Percentiles rank a stretch among this genome's conserved stretches.
Evolutionary conservation across 1,140 invertebrate species (phyloP).

Genomic region (Helicorthomorpha holstii): DNA sequence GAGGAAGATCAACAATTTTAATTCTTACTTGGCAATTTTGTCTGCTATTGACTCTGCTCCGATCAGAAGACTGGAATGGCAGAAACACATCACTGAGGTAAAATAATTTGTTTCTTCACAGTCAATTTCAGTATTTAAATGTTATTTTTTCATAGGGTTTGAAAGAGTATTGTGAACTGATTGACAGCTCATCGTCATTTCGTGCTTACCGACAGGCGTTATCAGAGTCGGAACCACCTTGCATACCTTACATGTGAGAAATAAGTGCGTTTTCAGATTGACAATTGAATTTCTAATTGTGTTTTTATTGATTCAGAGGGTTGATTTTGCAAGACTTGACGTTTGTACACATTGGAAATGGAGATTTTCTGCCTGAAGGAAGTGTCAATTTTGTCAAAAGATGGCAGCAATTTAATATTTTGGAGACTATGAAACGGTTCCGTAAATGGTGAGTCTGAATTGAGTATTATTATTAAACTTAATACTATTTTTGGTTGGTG

Average conservation of each 20-base stretch:
- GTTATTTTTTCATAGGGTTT: slow-evolving; percentile 35
- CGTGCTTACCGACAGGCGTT: slow-evolving; percentile 83
- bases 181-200: slow-evolving; percentile 92
- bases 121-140: slow-evolving; percentile 2
- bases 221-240: slow-evolving; percentile 84
- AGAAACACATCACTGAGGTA: slow-evolving; percentile 68
- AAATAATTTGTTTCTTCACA: slow-evolving; percentile 5
- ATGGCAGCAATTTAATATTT: slow-evolving; percentile 95
- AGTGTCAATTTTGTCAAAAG: slow-evolving; percentile 92
- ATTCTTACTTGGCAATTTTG: slow-evolving; percentile 89
- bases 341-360: slow-evolving; percentile 95
- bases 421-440: slow-evolving; percentile 94
- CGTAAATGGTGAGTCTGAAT: slow-evolving; percentile 77
- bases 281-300: slow-evolving; percentile 7
- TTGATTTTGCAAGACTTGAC: slow-evolving; percentile 96
- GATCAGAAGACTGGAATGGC: slow-evolving; percentile 82
- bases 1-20: slow-evolving; percentile 94
- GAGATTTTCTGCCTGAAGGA: slow-evolving; percentile 66
- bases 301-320: slow-evolving; percentile 49
- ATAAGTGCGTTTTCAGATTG: slow-evolving; percentile 23
- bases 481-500: too few species aligned
- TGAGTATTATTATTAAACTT: too few species aligned
- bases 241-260: slow-evolving; percentile 99
- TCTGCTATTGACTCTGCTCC: slow-evolving; percentile 94
- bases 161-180: slow-evolving; percentile 84